Evolutionary conservation across 2,113 vertebrate genomes (phyloP), one percentile per base, ranked within the genome.

Genomic region (Polypterus bichir): DNA sequence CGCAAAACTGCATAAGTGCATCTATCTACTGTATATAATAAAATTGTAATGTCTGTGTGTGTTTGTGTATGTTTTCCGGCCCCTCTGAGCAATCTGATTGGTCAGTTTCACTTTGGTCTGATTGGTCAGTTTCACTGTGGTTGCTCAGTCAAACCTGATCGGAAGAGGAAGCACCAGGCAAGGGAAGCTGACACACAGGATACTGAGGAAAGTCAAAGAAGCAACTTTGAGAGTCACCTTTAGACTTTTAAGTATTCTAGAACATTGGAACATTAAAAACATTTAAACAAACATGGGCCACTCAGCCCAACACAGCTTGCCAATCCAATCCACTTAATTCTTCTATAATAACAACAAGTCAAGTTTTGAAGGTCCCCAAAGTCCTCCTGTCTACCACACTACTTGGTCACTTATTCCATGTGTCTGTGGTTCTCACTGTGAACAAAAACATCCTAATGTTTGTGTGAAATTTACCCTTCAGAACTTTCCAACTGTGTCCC

Each of bases 71-170:
- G 27, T 27, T 27, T 27, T 27, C 27, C 27, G 2, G 27, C 27
- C 27, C 27, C 27, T 27, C 27, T 27, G 27, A 27, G 27, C 27
- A 27, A 27, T 27, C 2, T 27, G 27, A 27, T 27, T 27, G 27
- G 27, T 27, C 27, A 27, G 1, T 27, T 27, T 27, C 1, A 51
- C 6, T 7, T 51, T 7, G 6, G 9, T 51, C 9, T 51, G 9
- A 7, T 9, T 51, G 6, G 49, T 51, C 6, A 51, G 49, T 51
- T 7, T 51, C 49, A 7, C 9, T 56, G 48, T 64, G 52, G 48
- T 11, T 9, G 59, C 65, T 66, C 65, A 53, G 59, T 60, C 5
- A 47, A 63, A 67, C 1, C 27, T 27, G 27, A 54, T 64, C 67
- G 60, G 65, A 60, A 67, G 62, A 53, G 59, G 44, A 59, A 49